Evolutionary conservation across 2,797 vertebrate genomes (phyloP), one percentile per base, ranked within the genome.

Genomic region (Sebastes elongatus): DNA sequence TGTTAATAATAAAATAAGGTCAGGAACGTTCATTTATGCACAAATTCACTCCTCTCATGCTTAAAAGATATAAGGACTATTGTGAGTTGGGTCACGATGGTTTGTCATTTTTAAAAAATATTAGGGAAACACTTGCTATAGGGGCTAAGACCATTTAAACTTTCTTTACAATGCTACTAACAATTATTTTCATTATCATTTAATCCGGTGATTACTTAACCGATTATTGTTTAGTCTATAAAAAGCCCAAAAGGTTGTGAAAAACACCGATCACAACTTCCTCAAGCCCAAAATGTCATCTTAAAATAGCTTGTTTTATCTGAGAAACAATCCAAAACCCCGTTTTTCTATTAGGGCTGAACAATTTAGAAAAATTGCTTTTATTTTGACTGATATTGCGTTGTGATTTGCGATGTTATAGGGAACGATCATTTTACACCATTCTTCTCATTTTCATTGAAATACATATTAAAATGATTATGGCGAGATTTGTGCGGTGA

Each of bases 361-460:
- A 42, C 14, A 0, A 42, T 42, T 42, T 42, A 0, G 38, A 42
- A 1, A 1, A 42, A 42, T 0, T 46, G 42, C 42, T 0, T 0
- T 46, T 7, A 18, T 0, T 46, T 46, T 46, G 42, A 0, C 42
- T 46, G 42, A 46, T 18, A 46, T 18, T 46, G 42, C 16, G 14
- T 0, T 42, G 0, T 46, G 42, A 46, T 46, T 46, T 46, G 16
- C 0, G 0, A 46, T 18, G 0, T 46, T 18, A 46, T 0, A 46
- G 42, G 16, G 42, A 46, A 46, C 0, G 1, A 46, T 46, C 0
- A 46, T 46, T 46, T 46, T 46, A 46, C 16, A 46, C 0, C 42
- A 46, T 46, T 46, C 0, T 46, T 46, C 42, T 46, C 42, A 46
- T 46, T 46, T 46, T 7, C 42, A 18, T 46, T 42, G 38, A 16